These are phyloP conservation scores for Heliconius eleuchia DNA, from an alignment of 1,140 invertebrate genomes.

Conservation along the genomic window DNA sequence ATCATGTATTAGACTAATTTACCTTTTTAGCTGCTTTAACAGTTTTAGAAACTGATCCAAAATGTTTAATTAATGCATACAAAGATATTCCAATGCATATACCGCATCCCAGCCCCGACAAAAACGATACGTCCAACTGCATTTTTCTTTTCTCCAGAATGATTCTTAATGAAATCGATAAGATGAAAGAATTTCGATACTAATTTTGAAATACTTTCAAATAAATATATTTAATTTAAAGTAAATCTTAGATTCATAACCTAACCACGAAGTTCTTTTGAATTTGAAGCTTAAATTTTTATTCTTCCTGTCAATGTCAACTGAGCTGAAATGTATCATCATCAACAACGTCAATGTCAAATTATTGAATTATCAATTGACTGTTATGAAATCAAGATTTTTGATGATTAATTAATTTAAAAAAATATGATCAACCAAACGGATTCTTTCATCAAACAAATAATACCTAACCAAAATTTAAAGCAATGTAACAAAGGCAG, in stretches of 20 bases:
- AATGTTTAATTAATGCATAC: conserved; percentile 57
- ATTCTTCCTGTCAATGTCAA: not conserved
- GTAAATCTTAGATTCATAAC: not conserved
- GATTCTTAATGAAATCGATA: conserved; percentile 24
- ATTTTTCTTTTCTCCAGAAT: conserved; percentile 57
- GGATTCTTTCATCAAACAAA: too few species aligned
- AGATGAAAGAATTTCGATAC: not conserved
- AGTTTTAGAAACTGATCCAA: conserved; percentile 44
- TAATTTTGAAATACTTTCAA: not conserved
- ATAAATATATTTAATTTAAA: not conserved
- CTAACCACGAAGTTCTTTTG: not conserved
- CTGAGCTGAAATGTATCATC: not conserved
- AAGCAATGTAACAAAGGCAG: too few species aligned
- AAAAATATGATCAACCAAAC: too few species aligned
- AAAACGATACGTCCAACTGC: conserved; percentile 62
- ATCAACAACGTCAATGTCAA: not conserved
- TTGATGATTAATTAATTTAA: too few species aligned
- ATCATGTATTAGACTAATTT: conserved; percentile 15
- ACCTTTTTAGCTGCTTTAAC: conserved; percentile 56
- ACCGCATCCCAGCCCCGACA: conserved; percentile 67
- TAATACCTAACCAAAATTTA: too few species aligned
- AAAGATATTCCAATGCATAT: conserved; percentile 68
- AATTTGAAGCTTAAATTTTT: not conserved
- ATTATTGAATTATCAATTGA: too few species aligned
- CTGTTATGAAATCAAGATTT: too few species aligned